A percentile compares a stretch with the other conserved stretches of the same genome.
Evolutionary conservation across 2,888 invertebrate genomes (phyloP).

Genomic region (Andrena haemorrhoa): DNA sequence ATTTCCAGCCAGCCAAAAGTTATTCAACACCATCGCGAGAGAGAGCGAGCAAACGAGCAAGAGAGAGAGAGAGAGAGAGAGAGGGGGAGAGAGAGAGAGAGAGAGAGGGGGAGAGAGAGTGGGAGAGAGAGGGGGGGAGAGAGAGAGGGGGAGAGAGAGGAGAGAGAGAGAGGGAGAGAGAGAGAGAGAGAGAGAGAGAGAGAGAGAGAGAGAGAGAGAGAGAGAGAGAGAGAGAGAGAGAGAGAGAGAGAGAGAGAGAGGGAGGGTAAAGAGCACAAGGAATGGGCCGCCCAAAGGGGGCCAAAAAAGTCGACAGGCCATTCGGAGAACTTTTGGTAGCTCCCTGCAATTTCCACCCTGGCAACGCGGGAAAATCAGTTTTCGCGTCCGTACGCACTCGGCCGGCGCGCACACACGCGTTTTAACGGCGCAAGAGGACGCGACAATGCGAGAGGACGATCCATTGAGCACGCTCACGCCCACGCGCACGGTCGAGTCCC

Average conservation of each 20-base stretch:
- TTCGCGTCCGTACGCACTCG: conserved; percentile 55
- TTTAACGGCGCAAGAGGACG: conserved; percentile 30
- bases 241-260: conserved; percentile 2
- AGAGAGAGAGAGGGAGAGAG: not conserved
- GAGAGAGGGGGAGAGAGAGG: conserved; percentile 4
- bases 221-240: not conserved
- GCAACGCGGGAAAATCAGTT: conserved; percentile 66
- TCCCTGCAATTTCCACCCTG: conserved; percentile 49
- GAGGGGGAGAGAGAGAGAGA: not conserved
- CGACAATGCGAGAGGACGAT: conserved; percentile 63
- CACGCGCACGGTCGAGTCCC: conserved; percentile 30
- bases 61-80: conserved; percentile 4
- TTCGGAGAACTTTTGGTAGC: conserved; percentile 51
- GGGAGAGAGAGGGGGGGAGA: not conserved
- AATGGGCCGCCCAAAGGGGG: not conserved
- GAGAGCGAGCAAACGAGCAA: not conserved
- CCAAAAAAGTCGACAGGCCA: conserved; percentile 40
- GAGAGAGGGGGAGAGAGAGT: not conserved
- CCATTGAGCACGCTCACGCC: conserved; percentile 41
- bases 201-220: no score
- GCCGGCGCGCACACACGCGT: conserved; percentile 10
- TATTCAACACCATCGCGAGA: conserved; percentile 53
- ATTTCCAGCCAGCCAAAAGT: conserved; percentile 60
- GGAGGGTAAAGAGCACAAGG: conserved; percentile 4
- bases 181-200: no score